Conservation (phyloP, 2,888 invertebrate genomes). For the Hemistola chrysoprasaria region DNA sequence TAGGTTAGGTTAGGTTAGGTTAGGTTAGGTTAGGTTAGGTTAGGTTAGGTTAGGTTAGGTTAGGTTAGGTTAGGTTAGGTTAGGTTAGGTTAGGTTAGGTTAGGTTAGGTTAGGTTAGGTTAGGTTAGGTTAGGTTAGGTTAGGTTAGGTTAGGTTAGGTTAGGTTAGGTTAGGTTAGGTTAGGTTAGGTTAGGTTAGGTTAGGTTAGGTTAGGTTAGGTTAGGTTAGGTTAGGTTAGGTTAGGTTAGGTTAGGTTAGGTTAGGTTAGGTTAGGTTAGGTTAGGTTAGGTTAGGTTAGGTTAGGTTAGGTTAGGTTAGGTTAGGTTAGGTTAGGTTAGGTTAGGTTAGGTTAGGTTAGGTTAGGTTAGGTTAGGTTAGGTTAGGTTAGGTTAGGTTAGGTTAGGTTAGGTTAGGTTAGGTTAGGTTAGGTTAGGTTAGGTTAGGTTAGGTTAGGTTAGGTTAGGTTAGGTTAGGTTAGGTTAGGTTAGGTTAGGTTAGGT, state of each 20-base stretch:
- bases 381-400: neutral
- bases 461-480: neutral
- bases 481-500: neutral
- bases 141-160: neutral
- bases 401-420: neutral
- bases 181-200: neutral
- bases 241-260: neutral
- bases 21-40: too few species aligned
- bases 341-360: neutral
- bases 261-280: constrained; percentile 16
- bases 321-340: constrained; percentile 2
- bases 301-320: constrained; percentile 23
- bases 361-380: neutral
- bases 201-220: too few species aligned
- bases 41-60: too few species aligned
- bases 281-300: constrained; percentile 22
- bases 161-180: neutral
- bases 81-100: neutral
- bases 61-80: neutral
- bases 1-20: too few species aligned
- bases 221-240: neutral
- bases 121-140: neutral
- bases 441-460: neutral
- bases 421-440: neutral
- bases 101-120: neutral